Conservation (phyloP, 2,113 vertebrate genomes). For the Nymphicus hollandicus region DNA sequence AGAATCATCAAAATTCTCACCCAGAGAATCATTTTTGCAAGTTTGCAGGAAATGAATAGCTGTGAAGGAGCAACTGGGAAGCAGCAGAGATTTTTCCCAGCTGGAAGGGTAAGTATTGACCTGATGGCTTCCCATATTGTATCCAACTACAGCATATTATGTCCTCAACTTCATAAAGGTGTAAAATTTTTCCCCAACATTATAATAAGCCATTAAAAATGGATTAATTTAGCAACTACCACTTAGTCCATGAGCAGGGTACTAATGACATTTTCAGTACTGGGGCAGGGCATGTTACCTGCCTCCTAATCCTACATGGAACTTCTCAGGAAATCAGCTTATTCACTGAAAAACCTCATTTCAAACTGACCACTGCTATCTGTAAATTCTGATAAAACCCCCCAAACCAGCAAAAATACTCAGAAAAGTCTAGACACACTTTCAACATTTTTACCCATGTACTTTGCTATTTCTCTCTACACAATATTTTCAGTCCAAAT, state of each 20-base stretch:
- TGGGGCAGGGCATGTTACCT: background rate
- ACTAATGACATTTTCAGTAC: background rate
- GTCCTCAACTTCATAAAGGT: background rate
- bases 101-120: background rate
- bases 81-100: background rate
- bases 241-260: background rate
- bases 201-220: background rate
- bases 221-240: background rate
- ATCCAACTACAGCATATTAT: background rate
- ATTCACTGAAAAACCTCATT: background rate
- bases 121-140: background rate
- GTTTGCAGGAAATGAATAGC: background rate
- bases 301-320: background rate
- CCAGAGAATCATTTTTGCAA: background rate
- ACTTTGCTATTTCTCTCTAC: background rate
- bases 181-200: background rate
- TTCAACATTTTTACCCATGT: background rate
- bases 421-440: background rate
- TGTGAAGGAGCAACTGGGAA: background rate
- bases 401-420: background rate
- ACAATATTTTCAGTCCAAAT: slow-evolving; percentile 16
- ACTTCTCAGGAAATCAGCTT: background rate
- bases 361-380: background rate
- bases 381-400: background rate
- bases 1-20: background rate